Base-by-base conservation (phyloP, 2,113 vertebrate genomes). In the Pica pica region DNA sequence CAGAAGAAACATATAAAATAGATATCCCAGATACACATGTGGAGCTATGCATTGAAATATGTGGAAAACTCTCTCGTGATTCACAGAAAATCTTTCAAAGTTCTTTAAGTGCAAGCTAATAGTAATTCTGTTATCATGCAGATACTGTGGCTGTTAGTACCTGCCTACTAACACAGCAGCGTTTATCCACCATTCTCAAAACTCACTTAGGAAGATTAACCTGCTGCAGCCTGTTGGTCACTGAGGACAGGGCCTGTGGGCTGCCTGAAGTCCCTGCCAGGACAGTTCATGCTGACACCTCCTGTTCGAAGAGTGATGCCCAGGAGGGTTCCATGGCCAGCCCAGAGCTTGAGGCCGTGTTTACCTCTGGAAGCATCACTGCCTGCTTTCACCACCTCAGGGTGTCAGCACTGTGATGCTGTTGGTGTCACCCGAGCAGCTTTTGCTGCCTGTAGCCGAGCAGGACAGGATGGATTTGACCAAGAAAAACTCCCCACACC, bases 271-370 rank as follows among this genome's bases (percentile, higher is more conserved):
- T 16, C 68, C 24, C 17, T 6, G 30, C 23, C 4, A 35, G 24
- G 30, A 30, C 33, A 22, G 41, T 0, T 6, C 53, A 23, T 9
- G 20, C 28, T 0, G 0, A 24, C 15, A 37, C 28, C 21, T 23
- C 12, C 3, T 1, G 0, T 2, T 26, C 1, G 2, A 7, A 15
- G 6, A 4, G 64, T 0, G 0, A 37, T 27, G 55, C 42, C 57
- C 37, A 7, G 30, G 11, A 4, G 37, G 18, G 44, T 13, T 22
- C 27, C 27, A 2, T 0, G 35, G 56, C 33, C 3, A 5, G 5
- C 18, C 20, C 47, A 31, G 47, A 2, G 0, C 14, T 11, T 1
- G 2, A 42, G 20, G 27, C 15, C 11, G 1, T 1, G 4, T 31
- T 50, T 35, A 19, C n/a, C 65, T 55, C 17, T 7, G 31, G 50